Conservation (phyloP, 2,888 invertebrate genomes). For the Xestia ashworthii region DNA sequence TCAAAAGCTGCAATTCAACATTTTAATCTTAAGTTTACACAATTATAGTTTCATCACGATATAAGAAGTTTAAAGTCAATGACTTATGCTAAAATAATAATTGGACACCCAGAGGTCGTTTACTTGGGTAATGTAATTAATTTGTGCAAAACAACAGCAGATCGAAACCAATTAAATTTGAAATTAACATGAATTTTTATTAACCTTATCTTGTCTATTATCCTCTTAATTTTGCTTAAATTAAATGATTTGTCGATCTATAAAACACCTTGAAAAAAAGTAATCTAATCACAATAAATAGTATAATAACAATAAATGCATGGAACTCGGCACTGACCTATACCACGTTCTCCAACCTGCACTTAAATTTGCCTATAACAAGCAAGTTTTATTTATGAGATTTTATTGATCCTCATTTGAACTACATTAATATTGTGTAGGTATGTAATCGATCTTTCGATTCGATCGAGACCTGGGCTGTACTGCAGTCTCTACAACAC, state of each 20-base stretch:
- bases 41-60: conserved; percentile 47
- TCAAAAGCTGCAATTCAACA: conserved; percentile 15
- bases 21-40: conserved; percentile 10
- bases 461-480: too few relatives aligned
- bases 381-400: conserved; percentile 24
- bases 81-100: conserved; percentile 56
- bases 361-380: conserved; percentile 8
- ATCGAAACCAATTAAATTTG: conserved; percentile 13
- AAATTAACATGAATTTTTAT: background rate
- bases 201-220: background rate
- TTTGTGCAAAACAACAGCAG: conserved; percentile 16
- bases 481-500: too few relatives aligned
- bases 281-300: background rate
- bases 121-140: conserved; percentile 44
- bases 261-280: background rate
- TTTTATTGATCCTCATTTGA: conserved; percentile 39
- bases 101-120: conserved; percentile 47
- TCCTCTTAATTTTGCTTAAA: background rate
- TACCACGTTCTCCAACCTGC: conserved; percentile 11
- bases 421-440: background rate
- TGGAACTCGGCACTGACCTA: conserved; percentile 33
- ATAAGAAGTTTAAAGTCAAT: conserved; percentile 47
- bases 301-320: conserved; percentile 5
- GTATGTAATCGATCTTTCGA: too few relatives aligned
- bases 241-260: background rate